Base-by-base conservation (phyloP, 2,888 invertebrate genomes). In the Pantelozetes paolii region DNA sequence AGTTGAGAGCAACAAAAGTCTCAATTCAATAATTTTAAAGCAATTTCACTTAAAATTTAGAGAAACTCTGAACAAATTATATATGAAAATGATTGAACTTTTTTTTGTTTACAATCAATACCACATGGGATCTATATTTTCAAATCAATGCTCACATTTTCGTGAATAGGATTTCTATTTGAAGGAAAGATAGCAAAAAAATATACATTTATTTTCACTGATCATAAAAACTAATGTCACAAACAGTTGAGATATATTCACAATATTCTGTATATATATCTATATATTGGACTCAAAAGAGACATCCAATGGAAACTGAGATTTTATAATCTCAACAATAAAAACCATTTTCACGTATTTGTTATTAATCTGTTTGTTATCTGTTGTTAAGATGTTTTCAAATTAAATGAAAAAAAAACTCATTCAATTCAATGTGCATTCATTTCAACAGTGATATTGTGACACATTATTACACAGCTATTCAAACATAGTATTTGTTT, bases 101-200 rank as follows among this genome's bases (percentile, higher is more conserved):
- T 59, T 59, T 59, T 28, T 59, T 59, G 59, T 59, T 59, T 59
- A 28, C 23, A 26, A 28, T 59, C 28, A 26, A 59, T 59, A 59
- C 18, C 59, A 28, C 59, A 23, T 28, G 59, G 59, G 59, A 59
- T 50, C 50, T 50, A 50, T 50, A 50, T 20, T 50, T 50, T 50
- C 50, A 50, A 50, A 50, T 50, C 50, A 50, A 50, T 50, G 50
- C 50, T n/a, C 50, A 50, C 18, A 50, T n/a, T 18, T 50, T 50
- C 20, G 8, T 50, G 20, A 50, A 50, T 50, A n/a, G 18, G 18
- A n/a, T 45, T 50, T 50, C 20, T n/a, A n/a, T 50, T 50, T 50
- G 5, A 36, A 36, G 36, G 50, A 20, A 6, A 50, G 6, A 50
- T n/a, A 20, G 20, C n/a, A 30, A 15, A 30, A 59, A 59, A 30